Evolutionary conservation across 2,797 vertebrate species (phyloP).

Genomic region (Sternotherus odoratus): DNA sequence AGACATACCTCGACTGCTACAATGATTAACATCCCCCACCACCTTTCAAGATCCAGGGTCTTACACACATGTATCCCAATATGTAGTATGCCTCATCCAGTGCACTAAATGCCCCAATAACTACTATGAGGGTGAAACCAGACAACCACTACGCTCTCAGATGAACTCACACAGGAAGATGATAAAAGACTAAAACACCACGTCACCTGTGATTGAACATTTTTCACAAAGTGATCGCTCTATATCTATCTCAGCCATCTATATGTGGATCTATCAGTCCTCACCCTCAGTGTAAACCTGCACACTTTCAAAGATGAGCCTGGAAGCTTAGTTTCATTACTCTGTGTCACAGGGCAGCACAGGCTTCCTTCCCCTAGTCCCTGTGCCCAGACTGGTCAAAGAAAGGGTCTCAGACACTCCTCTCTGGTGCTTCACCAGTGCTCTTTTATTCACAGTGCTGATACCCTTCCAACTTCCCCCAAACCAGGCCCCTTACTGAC

Average conservation of each 20-base stretch:
- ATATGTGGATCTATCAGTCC: not conserved
- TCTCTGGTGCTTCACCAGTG: too few species aligned
- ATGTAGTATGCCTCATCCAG: not conserved
- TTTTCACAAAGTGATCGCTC: not conserved
- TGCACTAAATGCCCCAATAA: not conserved
- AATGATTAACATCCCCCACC: not conserved
- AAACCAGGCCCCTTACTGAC: too few species aligned
- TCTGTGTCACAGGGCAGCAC: too few species aligned
- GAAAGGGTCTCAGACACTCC: too few species aligned
- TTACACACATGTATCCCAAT: not conserved
- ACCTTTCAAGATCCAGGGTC: not conserved
- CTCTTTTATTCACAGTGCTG: too few species aligned
- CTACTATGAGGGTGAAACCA: not conserved
- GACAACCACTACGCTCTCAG: not conserved
- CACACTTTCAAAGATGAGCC: not conserved
- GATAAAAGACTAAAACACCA: not conserved
- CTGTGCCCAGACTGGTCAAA: too few species aligned
- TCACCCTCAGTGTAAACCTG: not conserved
- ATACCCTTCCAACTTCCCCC: too few species aligned
- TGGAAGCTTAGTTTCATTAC: not conserved
- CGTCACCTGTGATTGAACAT: not conserved
- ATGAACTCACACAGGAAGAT: not conserved
- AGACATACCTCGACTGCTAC: not conserved
- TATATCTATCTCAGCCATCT: too few species aligned
- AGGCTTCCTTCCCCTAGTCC: too few species aligned